These are phyloP conservation scores for Celastrina argiolus DNA, from an alignment of 2,888 invertebrate genomes.

Conservation along the genomic window DNA sequence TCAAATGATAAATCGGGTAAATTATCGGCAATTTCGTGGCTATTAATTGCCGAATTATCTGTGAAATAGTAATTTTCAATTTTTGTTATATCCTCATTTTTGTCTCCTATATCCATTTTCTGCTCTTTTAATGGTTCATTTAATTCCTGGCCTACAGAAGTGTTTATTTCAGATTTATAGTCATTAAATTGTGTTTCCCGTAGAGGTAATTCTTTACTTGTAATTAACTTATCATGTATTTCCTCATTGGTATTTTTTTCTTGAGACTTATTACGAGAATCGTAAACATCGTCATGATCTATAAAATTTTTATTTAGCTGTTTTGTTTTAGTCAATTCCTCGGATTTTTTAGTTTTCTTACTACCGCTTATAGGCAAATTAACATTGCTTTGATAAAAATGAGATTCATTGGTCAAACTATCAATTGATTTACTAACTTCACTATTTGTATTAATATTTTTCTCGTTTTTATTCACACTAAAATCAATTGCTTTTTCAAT, in stretches of 20 bases:
- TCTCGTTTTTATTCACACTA: conserved; percentile 48
- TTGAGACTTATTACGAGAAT: neutral
- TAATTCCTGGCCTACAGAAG: neutral
- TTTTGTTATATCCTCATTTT: neutral
- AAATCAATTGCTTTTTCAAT: conserved; percentile 55
- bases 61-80: neutral
- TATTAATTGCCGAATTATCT: neutral
- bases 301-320: neutral
- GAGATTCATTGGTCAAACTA: neutral
- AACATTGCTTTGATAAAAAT: neutral
- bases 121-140: neutral
- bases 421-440: neutral
- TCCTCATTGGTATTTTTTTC: neutral
- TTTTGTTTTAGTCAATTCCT: too few relatives aligned
- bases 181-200: neutral
- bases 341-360: neutral
- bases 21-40: neutral
- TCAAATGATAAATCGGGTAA: conserved; percentile 9
- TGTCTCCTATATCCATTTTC: neutral
- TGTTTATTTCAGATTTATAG: neutral
- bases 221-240: neutral
- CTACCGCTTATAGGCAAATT: neutral
- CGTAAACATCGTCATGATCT: neutral
- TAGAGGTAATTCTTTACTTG: neutral
- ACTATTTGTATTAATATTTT: conserved; percentile 12